phyloP scores from a whole-genome alignment of 2,113 vertebrate species.

The Myiozetetes cayanensis region DNA sequence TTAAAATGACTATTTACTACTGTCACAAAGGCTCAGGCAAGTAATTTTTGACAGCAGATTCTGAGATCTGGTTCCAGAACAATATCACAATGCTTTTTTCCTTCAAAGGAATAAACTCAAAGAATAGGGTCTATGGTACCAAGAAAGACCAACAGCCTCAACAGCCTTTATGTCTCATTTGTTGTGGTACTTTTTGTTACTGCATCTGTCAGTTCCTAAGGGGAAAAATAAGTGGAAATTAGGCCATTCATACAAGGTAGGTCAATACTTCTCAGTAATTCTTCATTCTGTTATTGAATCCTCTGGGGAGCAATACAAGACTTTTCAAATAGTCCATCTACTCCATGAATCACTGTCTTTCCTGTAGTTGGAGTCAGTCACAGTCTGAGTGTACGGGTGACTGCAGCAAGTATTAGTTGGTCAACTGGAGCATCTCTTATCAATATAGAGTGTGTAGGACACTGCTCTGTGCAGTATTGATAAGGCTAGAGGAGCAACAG shows the following conservation, averaged over 20 bases:
- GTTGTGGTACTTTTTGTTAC: not conserved
- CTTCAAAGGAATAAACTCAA: not conserved
- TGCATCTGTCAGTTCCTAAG: not conserved
- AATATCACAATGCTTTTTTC: not conserved
- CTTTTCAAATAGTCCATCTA: not conserved
- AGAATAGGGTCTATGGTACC: not conserved
- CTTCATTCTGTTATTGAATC: not conserved
- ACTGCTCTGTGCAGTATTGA: not conserved
- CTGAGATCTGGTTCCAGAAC: not conserved
- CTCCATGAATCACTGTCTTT: not conserved
- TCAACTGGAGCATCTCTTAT: not conserved
- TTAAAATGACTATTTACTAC: conserved; percentile 6
- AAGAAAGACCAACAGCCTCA: not conserved
- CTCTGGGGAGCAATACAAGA: not conserved
- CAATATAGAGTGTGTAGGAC: not conserved
- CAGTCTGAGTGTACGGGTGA: not conserved
- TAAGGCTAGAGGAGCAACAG: not conserved
- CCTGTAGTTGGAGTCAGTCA: not conserved
- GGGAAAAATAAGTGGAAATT: not conserved
- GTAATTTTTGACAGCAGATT: not conserved
- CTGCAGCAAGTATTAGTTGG: not conserved
- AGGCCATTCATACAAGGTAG: not conserved
- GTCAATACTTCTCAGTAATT: not conserved
- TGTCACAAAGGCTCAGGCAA: not conserved
- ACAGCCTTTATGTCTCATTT: not conserved